Evolutionary conservation across 2,888 invertebrate genomes (phyloP).

Genomic region (Hyposoter dolosus): DNA sequence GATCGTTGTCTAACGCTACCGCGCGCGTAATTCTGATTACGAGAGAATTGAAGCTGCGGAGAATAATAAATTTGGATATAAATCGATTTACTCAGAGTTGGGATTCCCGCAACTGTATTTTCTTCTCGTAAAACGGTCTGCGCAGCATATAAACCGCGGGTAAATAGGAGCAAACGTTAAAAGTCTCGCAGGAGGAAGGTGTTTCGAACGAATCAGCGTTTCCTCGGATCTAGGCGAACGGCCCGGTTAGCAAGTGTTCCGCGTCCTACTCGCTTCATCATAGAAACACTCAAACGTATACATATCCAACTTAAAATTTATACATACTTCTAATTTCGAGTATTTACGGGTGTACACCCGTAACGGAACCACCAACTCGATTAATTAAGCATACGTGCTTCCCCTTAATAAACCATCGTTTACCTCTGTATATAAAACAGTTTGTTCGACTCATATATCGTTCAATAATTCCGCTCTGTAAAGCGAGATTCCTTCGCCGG

Average conservation of each 20-base stretch:
- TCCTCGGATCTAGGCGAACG: constrained; percentile 74
- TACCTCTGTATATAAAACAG: constrained; percentile 22
- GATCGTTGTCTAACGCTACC: not conserved
- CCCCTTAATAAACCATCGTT: constrained; percentile 62
- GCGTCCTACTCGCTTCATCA: constrained; percentile 75
- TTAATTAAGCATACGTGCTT: constrained; percentile 67
- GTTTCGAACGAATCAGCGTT: constrained; percentile 41
- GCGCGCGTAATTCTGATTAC: constrained; percentile 4
- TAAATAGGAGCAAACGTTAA: constrained; percentile 59
- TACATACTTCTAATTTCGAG: not conserved
- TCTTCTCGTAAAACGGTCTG: constrained; percentile 2
- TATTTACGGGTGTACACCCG: constrained; percentile 54
- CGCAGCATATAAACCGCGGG: not conserved
- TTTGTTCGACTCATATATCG: constrained; percentile 49
- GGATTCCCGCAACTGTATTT: not conserved
- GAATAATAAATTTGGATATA: not conserved
- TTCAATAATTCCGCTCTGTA: constrained; percentile 69
- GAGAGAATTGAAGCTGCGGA: not conserved
- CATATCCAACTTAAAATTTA: not conserved
- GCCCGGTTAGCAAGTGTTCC: constrained; percentile 84
- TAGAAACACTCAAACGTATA: constrained; percentile 58
- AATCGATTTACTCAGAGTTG: not conserved
- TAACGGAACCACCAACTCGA: constrained; percentile 68
- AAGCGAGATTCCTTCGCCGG: constrained; percentile 48
- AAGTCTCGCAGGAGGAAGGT: constrained; percentile 50